Evolutionary conservation across 2,797 vertebrate species (phyloP).

Genomic region (Melanotaenia nigrans): DNA sequence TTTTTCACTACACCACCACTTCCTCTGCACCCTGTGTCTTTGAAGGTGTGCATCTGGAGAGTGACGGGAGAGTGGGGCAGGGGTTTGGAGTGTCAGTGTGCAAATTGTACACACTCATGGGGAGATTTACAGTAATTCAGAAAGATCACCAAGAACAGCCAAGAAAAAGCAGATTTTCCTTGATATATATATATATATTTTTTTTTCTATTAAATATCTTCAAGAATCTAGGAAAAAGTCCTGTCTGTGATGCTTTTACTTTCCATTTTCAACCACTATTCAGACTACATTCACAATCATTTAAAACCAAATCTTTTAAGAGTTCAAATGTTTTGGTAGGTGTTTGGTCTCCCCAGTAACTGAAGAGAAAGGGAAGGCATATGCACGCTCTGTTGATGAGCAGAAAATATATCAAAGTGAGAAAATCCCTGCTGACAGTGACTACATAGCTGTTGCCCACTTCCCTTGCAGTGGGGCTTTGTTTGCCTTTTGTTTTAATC

Average conservation of each 20-base stretch:
- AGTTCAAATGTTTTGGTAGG: neutral
- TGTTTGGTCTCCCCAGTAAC: neutral
- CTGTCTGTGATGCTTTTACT: neutral
- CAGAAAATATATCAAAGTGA: constrained; percentile 41
- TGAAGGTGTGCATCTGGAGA: constrained; percentile 37
- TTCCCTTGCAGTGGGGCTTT: constrained; percentile 73
- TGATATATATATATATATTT: neutral
- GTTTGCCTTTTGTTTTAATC: constrained; percentile 82
- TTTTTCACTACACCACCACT: constrained; percentile 58
- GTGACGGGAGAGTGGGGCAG: neutral
- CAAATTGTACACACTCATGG: neutral
- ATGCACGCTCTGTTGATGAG: constrained; percentile 27
- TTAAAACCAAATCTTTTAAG: neutral
- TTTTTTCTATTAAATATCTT: neutral
- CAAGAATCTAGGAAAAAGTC: neutral
- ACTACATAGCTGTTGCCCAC: constrained; percentile 67
- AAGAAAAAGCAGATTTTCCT: neutral
- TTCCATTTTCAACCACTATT: neutral
- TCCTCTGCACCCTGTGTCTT: constrained; percentile 53
- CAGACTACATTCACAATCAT: neutral
- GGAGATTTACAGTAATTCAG: constrained; percentile 9
- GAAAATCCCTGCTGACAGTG: constrained; percentile 68
- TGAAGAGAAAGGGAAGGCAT: neutral
- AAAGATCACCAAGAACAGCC: neutral
- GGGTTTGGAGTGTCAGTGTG: neutral